Base-by-base conservation (phyloP, 2,113 vertebrate species). In the Sceloporus tristichus region DNA sequence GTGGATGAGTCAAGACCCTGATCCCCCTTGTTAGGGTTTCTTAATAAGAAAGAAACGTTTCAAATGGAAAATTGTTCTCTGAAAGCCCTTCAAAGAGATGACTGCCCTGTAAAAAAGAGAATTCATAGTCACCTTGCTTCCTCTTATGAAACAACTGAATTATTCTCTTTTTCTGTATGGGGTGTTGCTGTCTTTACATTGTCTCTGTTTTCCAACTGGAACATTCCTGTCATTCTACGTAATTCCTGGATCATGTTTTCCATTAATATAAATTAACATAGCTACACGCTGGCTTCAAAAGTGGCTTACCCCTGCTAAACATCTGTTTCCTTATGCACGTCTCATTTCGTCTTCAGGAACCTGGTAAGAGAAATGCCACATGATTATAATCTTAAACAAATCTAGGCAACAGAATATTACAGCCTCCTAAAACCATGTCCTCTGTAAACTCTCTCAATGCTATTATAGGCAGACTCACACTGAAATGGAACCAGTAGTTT, bases 181-280 rank as follows among this genome's bases (percentile, higher is more conserved):
- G 77, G 68, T 81, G 70, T 40, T 65, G 70, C 38, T 54, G 56
- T 56, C 73, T 78, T 83, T 70, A 88, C 42, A 56, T 85, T 89
- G 83, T 75, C 71, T 89, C 70, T 65, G 5, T 66, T 74, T 85
- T 80, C 70, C 77, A 54, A 53, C 56, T 84, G 73, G 80, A 84
- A 88, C 81, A 88, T 88, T 88, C 81, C 56, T 83, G 74, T 83
- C 74, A 84, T 84, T 84, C 68, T 78, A 68, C 34, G 21, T 77
- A 77, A 84, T 88, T 88, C 42, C 81, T 84, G 87, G 81, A 78
- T 78, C 83, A 85, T 75, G 56, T 75, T 75, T 81, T 54, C 83
- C 77, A 81, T 80, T 75, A 85, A 81, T 89, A 81, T 89, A 85
- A 89, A 85, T 89, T 81, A 80, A 76, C 42, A 54, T 85, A 29